Conservation (phyloP, 2,113 vertebrate species). For the Pluvialis apricaria region DNA sequence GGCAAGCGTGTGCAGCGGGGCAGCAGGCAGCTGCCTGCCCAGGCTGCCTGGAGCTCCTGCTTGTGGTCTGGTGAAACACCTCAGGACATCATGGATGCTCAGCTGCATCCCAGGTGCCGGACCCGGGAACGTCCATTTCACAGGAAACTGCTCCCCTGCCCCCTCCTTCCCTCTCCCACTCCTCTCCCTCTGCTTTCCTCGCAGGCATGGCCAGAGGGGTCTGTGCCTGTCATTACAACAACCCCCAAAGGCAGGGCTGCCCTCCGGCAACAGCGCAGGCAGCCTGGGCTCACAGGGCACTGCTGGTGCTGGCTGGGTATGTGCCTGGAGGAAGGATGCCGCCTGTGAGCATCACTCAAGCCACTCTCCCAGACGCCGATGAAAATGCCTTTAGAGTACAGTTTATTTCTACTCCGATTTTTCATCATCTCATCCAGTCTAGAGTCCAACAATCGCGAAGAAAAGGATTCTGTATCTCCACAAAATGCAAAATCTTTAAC, state of each 20-base stretch:
- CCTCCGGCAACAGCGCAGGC: fast-evolving
- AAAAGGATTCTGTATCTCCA: constrained; percentile 9
- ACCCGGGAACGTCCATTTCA: not conserved
- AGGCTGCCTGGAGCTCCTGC: not conserved
- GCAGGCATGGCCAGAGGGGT: fast-evolving
- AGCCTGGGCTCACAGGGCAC: not conserved
- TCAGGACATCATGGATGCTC: fast-evolving
- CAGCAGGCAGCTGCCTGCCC: not conserved
- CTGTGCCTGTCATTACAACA: fast-evolving
- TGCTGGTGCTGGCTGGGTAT: fast-evolving
- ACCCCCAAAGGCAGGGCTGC: not conserved
- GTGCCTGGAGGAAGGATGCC: fast-evolving
- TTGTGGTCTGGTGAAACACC: not conserved
- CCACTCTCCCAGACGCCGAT: fast-evolving
- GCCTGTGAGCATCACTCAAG: fast-evolving
- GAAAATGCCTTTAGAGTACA: not conserved
- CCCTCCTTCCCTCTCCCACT: not conserved
- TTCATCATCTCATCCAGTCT: not conserved
- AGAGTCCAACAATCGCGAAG: not conserved
- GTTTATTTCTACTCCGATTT: not conserved
- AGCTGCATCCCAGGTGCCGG: fast-evolving
- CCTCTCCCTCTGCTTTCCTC: not conserved
- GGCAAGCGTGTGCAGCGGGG: not conserved
- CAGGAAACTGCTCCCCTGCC: fast-evolving
- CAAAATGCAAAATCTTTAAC: constrained; percentile 54